These are phyloP conservation scores for Varecia variegata DNA, from an alignment of 2,797 vertebrate species.

Conservation along the genomic window DNA sequence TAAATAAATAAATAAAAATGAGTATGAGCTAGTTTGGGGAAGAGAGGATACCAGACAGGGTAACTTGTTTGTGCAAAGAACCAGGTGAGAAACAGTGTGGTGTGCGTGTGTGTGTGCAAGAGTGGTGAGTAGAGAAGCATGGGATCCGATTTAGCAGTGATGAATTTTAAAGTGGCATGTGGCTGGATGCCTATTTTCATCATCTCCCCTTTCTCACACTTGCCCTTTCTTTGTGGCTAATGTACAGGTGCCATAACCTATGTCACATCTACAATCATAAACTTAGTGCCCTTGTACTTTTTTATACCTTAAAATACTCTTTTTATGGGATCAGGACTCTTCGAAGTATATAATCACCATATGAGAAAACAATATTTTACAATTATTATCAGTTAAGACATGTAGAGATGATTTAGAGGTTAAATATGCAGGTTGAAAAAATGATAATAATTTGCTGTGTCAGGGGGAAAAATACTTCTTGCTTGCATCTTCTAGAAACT, in stretches of 20 bases:
- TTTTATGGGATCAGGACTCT: background rate
- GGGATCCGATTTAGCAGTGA: background rate
- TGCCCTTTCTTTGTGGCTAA: background rate
- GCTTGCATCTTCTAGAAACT: conserved; percentile 71
- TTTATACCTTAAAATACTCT: background rate
- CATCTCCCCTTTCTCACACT: background rate
- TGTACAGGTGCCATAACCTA: background rate
- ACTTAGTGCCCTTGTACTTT: background rate
- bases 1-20: too few species aligned
- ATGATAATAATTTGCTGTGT: conserved; percentile 71
- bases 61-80: background rate
- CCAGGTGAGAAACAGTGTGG: background rate
- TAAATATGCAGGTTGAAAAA: conserved; percentile 77
- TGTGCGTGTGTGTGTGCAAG: background rate
- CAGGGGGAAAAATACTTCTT: conserved; percentile 55
- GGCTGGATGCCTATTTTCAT: background rate
- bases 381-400: conserved; percentile 72
- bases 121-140: background rate
- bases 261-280: background rate
- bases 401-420: conserved; percentile 68
- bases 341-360: conserved; percentile 24
- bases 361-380: conserved; percentile 63
- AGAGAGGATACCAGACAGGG: background rate
- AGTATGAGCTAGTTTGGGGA: background rate
- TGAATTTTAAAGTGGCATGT: background rate